These are phyloP conservation scores for Myrmophylax atrothorax DNA, from an alignment of 2,113 vertebrate genomes.

Conservation along the genomic window DNA sequence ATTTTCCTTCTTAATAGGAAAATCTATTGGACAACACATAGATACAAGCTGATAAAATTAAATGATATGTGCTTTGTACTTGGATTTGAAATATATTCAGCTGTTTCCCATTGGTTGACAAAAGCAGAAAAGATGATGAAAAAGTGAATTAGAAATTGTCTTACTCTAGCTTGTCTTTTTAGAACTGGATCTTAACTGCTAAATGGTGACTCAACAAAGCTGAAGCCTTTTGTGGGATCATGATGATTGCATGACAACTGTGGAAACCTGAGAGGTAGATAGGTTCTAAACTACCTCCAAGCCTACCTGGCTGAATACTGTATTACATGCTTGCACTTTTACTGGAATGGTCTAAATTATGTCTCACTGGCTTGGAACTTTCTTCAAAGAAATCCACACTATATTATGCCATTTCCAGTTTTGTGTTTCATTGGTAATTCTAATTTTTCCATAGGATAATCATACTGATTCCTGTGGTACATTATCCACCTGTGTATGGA, in stretches of 20 bases:
- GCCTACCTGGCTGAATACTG: not conserved
- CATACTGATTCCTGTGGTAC: not conserved
- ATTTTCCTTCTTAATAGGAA: not conserved
- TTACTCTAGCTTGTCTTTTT: not conserved
- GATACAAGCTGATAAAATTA: not conserved
- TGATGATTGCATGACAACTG: not conserved
- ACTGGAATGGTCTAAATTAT: not conserved
- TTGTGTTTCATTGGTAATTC: not conserved
- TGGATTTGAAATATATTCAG: conserved; percentile 49
- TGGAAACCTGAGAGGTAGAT: not conserved
- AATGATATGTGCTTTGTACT: not conserved
- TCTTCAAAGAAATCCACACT: not conserved
- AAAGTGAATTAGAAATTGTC: not conserved
- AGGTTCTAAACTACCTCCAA: not conserved
- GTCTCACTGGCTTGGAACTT: not conserved
- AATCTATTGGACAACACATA: not conserved
- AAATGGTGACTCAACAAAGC: not conserved
- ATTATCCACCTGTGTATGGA: not conserved
- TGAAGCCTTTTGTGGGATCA: not conserved
- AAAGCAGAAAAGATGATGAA: not conserved
- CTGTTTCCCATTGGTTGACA: not conserved
- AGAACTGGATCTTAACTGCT: not conserved
- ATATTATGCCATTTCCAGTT: not conserved
- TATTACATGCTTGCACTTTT: not conserved
- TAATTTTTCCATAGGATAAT: not conserved